Percentiles rank a stretch among this genome's conserved stretches.
Conservation (phyloP, 2,113 vertebrate species). For the Neodon shergylaensis region DNA sequence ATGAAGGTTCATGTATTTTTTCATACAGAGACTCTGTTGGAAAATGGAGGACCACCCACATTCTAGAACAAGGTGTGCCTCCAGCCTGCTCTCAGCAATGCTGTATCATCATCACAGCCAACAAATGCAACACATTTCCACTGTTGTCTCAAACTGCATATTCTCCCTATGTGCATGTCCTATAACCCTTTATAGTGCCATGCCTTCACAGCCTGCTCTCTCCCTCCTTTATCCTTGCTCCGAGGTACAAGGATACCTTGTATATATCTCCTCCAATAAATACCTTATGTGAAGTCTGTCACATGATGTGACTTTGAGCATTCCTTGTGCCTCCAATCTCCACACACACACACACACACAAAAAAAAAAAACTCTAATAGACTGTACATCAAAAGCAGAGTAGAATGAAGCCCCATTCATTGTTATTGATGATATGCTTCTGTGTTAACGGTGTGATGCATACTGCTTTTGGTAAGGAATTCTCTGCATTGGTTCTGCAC, state of each 20-base stretch:
- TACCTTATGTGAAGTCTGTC: background rate
- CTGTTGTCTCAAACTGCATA: background rate
- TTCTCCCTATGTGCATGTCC: background rate
- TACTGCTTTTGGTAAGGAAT: constrained; percentile 29
- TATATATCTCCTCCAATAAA: background rate
- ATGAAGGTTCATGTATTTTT: background rate
- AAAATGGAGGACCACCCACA: background rate
- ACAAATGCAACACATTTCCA: background rate
- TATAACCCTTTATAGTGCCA: background rate
- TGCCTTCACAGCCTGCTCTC: background rate
- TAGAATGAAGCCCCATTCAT: background rate
- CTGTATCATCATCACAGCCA: background rate
- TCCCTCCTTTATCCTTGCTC: background rate
- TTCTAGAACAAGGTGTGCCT: background rate
- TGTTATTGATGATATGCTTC: background rate
- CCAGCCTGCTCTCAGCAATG: background rate
- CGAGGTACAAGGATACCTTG: too few relatives aligned
- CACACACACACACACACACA: background rate
- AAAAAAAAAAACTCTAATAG: background rate
- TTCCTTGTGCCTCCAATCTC: background rate
- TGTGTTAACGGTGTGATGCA: background rate
- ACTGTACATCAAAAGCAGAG: background rate
- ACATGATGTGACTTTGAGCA: background rate
- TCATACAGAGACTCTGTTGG: background rate
- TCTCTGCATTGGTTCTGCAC: background rate